A percentile compares a stretch with the other conserved stretches of the same genome.
phyloP scores from a whole-genome alignment of 2,113 vertebrate genomes.

The Daboia siamensis region DNA sequence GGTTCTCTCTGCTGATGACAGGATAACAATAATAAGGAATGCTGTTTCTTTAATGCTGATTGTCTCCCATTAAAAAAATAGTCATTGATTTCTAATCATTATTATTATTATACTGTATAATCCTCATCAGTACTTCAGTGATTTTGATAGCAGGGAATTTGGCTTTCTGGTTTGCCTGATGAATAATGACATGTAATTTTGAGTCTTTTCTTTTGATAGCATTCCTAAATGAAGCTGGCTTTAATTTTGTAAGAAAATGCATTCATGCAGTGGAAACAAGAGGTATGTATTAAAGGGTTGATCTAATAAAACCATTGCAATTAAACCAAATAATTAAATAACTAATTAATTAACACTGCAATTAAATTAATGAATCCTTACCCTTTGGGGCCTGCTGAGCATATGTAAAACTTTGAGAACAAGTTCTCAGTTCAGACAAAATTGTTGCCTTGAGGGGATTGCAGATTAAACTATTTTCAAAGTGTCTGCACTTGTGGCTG shows the following conservation, averaged over 20 bases:
- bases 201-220: constrained; percentile 69
- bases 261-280: constrained; percentile 88
- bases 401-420: neutral
- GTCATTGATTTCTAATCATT: neutral
- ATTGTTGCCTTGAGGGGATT: neutral
- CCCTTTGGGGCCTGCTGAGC: neutral
- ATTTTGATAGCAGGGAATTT: neutral
- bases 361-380: neutral
- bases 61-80: neutral
- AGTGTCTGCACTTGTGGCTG: neutral
- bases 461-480: neutral
- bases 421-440: neutral
- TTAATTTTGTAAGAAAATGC: constrained; percentile 95
- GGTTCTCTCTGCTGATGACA: neutral
- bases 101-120: neutral
- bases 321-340: neutral
- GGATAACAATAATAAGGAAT: neutral
- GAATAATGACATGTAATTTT: neutral
- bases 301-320: neutral
- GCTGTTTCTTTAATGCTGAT: neutral
- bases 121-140: neutral
- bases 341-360: neutral
- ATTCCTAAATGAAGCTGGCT: constrained; percentile 93
- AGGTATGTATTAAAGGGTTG: constrained; percentile 68
- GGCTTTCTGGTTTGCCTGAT: neutral